Conservation (phyloP, 1,140 invertebrate species). For the Episyrphus balteatus region DNA sequence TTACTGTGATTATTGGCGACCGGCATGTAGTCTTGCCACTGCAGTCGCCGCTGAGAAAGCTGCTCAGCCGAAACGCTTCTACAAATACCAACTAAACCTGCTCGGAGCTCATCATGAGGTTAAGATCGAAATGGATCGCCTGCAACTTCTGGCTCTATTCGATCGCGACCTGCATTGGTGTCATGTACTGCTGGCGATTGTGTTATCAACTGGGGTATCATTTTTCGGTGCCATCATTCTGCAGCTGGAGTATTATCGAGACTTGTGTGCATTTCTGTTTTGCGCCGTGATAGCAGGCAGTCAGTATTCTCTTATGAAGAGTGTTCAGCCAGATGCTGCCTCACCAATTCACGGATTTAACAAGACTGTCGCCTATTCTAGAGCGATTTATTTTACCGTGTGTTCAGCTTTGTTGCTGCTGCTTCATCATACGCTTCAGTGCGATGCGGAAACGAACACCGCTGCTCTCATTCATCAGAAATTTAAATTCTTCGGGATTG, state of each 20-base stretch:
- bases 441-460: conserved; percentile 11
- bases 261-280: conserved; percentile 88
- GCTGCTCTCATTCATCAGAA: not conserved
- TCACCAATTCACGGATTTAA: conserved; percentile 98
- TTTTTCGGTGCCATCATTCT: conserved; percentile 76
- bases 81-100: conserved; percentile 70
- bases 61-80: conserved; percentile 62
- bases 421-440: conserved; percentile 23
- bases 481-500: conserved; percentile 63
- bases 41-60: conserved; percentile 27
- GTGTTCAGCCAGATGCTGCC: conserved; percentile 96
- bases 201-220: conserved; percentile 77
- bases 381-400: conserved; percentile 92
- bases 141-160: conserved; percentile 82
- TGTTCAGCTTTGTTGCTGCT: conserved; percentile 48
- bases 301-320: conserved; percentile 96
- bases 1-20: conserved; percentile 33
- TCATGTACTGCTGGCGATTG: conserved; percentile 74
- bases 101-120: conserved; percentile 43
- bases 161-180: conserved; percentile 80
- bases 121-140: conserved; percentile 80
- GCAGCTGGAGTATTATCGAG: conserved; percentile 75
- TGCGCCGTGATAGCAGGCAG: conserved; percentile 94
- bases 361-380: conserved; percentile 83
- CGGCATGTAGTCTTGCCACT: conserved; percentile 20